Conservation (phyloP, 1,140 invertebrate genomes). For the Eufriesea mexicana region DNA sequence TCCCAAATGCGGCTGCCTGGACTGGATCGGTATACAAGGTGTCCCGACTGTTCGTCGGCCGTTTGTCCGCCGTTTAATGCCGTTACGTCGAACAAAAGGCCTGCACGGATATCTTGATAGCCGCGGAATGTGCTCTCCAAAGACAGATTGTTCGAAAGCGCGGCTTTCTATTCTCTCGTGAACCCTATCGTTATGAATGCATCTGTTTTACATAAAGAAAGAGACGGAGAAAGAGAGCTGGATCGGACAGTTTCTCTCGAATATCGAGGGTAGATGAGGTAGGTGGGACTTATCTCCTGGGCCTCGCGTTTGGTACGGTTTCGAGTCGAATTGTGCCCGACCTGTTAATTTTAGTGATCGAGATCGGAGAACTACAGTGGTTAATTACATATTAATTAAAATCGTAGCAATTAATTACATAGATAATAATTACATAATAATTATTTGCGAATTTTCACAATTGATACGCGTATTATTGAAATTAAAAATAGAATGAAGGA, state of each 20-base stretch:
- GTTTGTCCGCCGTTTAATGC: slow-evolving; percentile 1
- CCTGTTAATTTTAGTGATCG: too few relatives aligned
- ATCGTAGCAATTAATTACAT: too few relatives aligned
- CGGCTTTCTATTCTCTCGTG: slow-evolving; percentile 38
- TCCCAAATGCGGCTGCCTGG: slow-evolving; percentile 53
- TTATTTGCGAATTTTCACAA: too few relatives aligned
- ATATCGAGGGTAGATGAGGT: too few relatives aligned
- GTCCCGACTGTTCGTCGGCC: background rate
- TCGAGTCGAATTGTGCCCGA: too few relatives aligned
- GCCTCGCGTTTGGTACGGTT: too few relatives aligned
- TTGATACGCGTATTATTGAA: too few relatives aligned
- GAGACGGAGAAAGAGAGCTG: background rate
- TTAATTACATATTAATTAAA: too few relatives aligned
- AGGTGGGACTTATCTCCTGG: too few relatives aligned
- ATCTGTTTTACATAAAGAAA: background rate
- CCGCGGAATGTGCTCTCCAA: slow-evolving; percentile 24
- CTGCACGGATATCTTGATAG: slow-evolving; percentile 24
- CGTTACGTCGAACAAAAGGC: slow-evolving; percentile 29
- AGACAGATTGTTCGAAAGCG: slow-evolving; percentile 35
- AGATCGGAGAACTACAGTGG: too few relatives aligned
- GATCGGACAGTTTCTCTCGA: background rate
- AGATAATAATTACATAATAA: too few relatives aligned
- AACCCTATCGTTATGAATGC: slow-evolving; percentile 29
- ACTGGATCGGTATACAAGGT: background rate
- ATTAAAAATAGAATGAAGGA: too few relatives aligned